Evolutionary conservation across 2,113 vertebrate species (phyloP).

Genomic region (Periophthalmus modestus): DNA sequence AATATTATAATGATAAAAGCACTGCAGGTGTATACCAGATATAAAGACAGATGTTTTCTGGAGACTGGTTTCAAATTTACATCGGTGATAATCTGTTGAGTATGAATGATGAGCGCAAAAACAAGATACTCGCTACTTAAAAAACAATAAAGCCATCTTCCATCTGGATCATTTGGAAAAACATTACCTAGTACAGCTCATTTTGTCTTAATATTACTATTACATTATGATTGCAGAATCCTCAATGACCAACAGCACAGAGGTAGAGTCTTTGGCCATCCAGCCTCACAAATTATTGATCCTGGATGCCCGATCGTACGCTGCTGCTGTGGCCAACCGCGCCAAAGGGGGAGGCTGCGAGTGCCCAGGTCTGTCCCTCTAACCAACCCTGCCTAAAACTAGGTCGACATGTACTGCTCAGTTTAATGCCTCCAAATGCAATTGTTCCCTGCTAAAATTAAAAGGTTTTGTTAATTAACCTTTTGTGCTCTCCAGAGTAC

Average conservation of each 20-base stretch:
- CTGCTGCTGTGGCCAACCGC: slow-evolving; percentile 95
- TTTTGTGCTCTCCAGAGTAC: slow-evolving; percentile 82
- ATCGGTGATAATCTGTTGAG: no score
- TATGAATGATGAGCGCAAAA: no score
- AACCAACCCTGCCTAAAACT: not conserved
- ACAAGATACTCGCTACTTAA: no score
- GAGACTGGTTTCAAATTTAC: no score
- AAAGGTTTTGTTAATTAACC: slow-evolving; percentile 3
- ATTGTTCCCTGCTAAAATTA: slow-evolving; percentile 23
- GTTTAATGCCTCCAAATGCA: slow-evolving; percentile 4
- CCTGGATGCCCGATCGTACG: slow-evolving; percentile 92
- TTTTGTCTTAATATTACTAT: not conserved
- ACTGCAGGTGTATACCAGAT: no score
- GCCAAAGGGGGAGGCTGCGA: slow-evolving; percentile 98
- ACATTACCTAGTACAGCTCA: not conserved
- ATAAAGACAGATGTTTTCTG: no score
- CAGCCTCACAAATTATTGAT: slow-evolving; percentile 94
- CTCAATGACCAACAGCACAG: slow-evolving; percentile 87
- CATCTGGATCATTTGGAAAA: not conserved
- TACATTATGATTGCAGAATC: slow-evolving; percentile 78
- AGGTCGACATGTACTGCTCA: slow-evolving; percentile 5
- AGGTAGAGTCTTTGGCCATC: slow-evolving; percentile 84
- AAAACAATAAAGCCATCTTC: no score
- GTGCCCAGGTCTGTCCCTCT: slow-evolving; percentile 84
- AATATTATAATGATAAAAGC: no score